Percentiles rank a stretch among this genome's conserved stretches.
Conservation (phyloP, 2,113 vertebrate genomes). For the Heteronetta atricapilla region DNA sequence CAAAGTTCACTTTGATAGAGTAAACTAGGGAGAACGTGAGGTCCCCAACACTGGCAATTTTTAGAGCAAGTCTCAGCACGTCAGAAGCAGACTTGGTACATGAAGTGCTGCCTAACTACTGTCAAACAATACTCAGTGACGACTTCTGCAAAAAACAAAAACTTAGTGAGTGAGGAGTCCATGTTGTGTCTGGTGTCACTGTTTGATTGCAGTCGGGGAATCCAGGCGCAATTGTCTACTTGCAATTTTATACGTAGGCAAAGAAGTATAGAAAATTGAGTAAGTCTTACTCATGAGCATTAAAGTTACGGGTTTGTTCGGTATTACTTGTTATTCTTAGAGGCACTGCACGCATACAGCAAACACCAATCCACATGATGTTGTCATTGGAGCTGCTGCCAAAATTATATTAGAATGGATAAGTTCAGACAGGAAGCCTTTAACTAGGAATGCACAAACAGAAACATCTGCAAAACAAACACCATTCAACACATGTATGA, state of each 20-base stretch:
- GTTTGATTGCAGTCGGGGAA: neutral
- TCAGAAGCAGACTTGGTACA: neutral
- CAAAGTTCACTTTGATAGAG: neutral
- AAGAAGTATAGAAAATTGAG: neutral
- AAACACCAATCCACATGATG: neutral
- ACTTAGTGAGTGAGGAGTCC: neutral
- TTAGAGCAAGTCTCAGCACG: neutral
- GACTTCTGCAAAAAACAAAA: neutral
- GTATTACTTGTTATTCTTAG: constrained; percentile 27
- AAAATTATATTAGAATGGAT: constrained; percentile 24
- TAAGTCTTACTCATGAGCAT: neutral
- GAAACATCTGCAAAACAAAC: constrained; percentile 57
- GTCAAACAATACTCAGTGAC: neutral
- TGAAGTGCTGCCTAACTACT: neutral
- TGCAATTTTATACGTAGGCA: neutral
- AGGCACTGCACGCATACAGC: neutral
- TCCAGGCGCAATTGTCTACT: neutral
- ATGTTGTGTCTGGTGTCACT: neutral
- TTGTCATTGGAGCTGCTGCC: constrained; percentile 29
- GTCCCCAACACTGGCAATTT: neutral
- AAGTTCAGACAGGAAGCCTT: constrained; percentile 17
- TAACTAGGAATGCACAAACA: constrained; percentile 37
- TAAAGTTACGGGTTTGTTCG: neutral
- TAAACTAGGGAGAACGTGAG: neutral
- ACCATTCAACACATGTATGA: neutral